Evolutionary conservation across 2,797 vertebrate genomes (phyloP), one percentile per base, ranked within the genome.

Genomic region (Malacoctenus gilli): DNA sequence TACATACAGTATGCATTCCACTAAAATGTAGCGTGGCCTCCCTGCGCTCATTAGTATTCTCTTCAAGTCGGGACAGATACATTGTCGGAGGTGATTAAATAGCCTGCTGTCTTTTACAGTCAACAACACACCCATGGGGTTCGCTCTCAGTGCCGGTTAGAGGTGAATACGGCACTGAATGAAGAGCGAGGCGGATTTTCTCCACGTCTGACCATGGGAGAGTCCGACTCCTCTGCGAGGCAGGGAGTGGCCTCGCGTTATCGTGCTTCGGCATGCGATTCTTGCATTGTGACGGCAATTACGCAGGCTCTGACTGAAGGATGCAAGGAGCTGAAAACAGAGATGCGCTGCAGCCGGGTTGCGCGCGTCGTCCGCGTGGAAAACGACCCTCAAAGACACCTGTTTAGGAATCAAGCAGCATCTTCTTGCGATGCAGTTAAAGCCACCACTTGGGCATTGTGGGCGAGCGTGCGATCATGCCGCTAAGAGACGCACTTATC

Each of bases 51-150:
- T 84, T 68, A 68, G 58, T 68, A 85, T 86, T 82, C 79, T 53
- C 51, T 65, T 74, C 62, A 51, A 46, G 58, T 58, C 30, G 12
- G 25, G 32, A 39, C 59, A 72, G 66, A 74, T 63, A 58, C 72
- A 73, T 84, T 83, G 77, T 82, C 79, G 76, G 70, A 79, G 59
- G 71, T 82, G 83, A 89, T 87, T 84, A 80, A 87, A 74, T 71
- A 32, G 56, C 53, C 49, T 54, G 69, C 59, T 65, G 61, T 71
- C 70, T 61, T 86, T 79, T 64, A 73, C 75, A 53, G 53, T 66
- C 71, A 71, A 65, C 61, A 80, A 68, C 55, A 35, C 38, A 64
- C 77, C 59, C 72, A 68, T 59, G 77, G 71, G 74, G 55, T 80
- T 71, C 19, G 44, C 41, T 62, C 64, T 49, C 41, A 63, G 36